phyloP scores from a whole-genome alignment of 1,140 invertebrate species.

The Magallana angulata region DNA sequence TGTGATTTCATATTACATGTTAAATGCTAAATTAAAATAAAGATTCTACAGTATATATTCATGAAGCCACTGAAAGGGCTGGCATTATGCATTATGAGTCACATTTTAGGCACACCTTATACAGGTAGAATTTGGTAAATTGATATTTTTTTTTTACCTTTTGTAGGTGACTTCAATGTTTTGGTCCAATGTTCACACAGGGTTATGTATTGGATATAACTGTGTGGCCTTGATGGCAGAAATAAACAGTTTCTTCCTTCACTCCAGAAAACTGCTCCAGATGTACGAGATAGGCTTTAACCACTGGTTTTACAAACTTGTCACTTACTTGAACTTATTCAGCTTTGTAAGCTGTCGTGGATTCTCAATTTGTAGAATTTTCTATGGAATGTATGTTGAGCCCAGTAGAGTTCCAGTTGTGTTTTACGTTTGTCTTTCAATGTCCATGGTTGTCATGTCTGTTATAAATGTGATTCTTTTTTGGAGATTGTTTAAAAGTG shows the following conservation, averaged over 20 bases:
- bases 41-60: no score
- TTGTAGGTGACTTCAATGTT: conserved; percentile 75
- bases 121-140: no score
- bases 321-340: conserved; percentile 68
- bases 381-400: conserved; percentile 62
- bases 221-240: conserved; percentile 73
- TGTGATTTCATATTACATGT: no score
- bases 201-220: conserved; percentile 73
- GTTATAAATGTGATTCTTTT: conserved; percentile 73
- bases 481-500: conserved; percentile 72
- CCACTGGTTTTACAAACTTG: conserved; percentile 62
- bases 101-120: no score
- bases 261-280: conserved; percentile 75
- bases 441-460: conserved; percentile 71
- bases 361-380: conserved; percentile 61
- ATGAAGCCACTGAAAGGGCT: no score
- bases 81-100: no score
- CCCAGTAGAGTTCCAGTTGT: conserved; percentile 56
- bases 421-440: conserved; percentile 62
- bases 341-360: conserved; percentile 71
- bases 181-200: conserved; percentile 71
- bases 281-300: conserved; percentile 67
- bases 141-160: not conserved
- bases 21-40: no score
- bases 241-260: conserved; percentile 76